These are phyloP conservation scores for Burhinus oedicnemus DNA, from an alignment of 2,113 vertebrate species.

Conservation along the genomic window DNA sequence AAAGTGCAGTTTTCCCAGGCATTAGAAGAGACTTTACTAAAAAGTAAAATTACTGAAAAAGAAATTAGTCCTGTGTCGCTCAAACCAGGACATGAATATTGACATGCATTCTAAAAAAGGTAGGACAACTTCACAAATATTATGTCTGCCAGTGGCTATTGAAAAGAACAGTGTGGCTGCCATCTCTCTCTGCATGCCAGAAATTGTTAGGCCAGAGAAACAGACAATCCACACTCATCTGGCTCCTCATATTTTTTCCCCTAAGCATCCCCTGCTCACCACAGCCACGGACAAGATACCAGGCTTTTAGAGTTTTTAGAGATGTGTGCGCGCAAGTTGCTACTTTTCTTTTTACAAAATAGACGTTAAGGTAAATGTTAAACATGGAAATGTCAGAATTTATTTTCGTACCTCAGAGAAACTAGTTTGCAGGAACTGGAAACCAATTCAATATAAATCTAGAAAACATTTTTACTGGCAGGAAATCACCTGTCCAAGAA, in stretches of 20 bases:
- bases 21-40: too few relatives aligned
- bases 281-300: not conserved
- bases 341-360: constrained; percentile 20
- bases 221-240: not conserved
- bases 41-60: too few relatives aligned
- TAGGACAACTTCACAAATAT: not conserved
- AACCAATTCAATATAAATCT: constrained; percentile 61
- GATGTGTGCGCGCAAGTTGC: not conserved
- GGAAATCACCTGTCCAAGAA: constrained; percentile 68
- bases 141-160: not conserved
- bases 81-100: not conserved
- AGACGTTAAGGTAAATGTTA: constrained; percentile 22
- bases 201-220: not conserved
- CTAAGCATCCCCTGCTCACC: not conserved
- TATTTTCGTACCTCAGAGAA: constrained; percentile 41
- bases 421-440: constrained; percentile 43
- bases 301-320: not conserved
- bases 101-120: not conserved
- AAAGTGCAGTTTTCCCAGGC: too few relatives aligned
- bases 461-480: constrained; percentile 65
- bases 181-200: not conserved
- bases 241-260: not conserved
- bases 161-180: fast-evolving
- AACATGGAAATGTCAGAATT: constrained; percentile 39
- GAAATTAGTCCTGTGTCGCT: too few relatives aligned